These are phyloP conservation scores for Gobius niger DNA, from an alignment of 2,113 vertebrate species.

Conservation along the genomic window DNA sequence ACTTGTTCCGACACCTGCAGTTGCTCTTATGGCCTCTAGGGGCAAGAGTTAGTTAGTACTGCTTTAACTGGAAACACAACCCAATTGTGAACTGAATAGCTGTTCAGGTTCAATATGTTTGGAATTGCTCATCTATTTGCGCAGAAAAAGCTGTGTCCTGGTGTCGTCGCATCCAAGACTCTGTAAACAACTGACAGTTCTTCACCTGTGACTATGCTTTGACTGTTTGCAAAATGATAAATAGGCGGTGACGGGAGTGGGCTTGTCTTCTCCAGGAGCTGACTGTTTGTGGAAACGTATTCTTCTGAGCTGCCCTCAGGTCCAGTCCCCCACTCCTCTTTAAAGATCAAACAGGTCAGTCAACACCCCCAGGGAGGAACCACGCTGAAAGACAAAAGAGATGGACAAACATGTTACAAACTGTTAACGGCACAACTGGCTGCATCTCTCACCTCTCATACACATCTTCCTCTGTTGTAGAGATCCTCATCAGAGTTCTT, in stretches of 20 bases:
- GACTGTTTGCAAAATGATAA: neutral
- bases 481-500: too few species aligned
- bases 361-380: neutral
- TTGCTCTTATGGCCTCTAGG: too few species aligned
- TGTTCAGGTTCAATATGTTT: too few species aligned
- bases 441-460: neutral
- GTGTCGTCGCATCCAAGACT: too few species aligned
- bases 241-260: neutral
- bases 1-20: too few species aligned
- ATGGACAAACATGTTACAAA: neutral
- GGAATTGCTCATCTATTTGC: too few species aligned
- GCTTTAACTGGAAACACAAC: too few species aligned
- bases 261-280: neutral
- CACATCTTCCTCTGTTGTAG: too few species aligned
- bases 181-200: too few species aligned
- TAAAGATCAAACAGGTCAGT: neutral
- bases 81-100: too few species aligned
- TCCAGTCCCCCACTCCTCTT: neutral
- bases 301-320: neutral
- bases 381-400: neutral
- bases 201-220: neutral
- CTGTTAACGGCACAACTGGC: neutral
- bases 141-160: too few species aligned
- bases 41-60: too few species aligned
- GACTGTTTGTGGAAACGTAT: neutral